Evolutionary conservation across 2,888 invertebrate genomes (phyloP).

Genomic region (Pachycephus smyrnensis): DNA sequence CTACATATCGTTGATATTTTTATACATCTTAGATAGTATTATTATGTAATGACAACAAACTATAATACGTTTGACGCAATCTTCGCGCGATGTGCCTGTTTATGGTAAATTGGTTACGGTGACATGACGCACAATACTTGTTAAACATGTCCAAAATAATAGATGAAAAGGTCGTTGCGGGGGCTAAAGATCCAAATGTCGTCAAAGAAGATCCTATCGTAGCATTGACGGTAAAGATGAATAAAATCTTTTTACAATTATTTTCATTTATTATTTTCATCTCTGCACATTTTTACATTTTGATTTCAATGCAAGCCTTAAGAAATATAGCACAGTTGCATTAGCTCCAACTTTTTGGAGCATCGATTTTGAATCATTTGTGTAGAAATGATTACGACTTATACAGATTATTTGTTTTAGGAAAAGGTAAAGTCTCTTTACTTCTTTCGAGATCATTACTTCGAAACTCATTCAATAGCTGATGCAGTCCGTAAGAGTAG

Average conservation of each 20-base stretch:
- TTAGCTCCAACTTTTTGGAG: background rate
- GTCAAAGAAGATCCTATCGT: constrained; percentile 64
- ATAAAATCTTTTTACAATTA: constrained; percentile 19
- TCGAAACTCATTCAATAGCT: constrained; percentile 79
- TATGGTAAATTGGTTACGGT: background rate
- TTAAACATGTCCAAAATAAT: constrained; percentile 59
- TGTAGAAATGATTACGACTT: constrained; percentile 5
- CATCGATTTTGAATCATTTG: background rate
- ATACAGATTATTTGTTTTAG: constrained; percentile 67
- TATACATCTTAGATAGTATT: background rate
- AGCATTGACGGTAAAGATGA: constrained; percentile 54
- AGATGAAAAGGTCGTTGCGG: constrained; percentile 64
- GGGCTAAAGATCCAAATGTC: constrained; percentile 56
- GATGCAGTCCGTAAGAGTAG: constrained; percentile 76
- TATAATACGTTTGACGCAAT: background rate
- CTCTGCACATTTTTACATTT: background rate
- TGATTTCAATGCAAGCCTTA: background rate
- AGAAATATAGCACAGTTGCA: background rate
- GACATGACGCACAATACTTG: background rate
- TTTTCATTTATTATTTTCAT: background rate
- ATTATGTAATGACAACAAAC: background rate
- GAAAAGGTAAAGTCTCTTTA: constrained; percentile 76
- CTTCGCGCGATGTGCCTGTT: background rate
- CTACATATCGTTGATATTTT: background rate
- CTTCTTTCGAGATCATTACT: constrained; percentile 81